A percentile compares a stretch with the other conserved stretches of the same genome.
These are phyloP conservation scores for Steinernema carpocapsae DNA, from an alignment of 2,888 invertebrate species.

Conservation along the genomic window DNA sequence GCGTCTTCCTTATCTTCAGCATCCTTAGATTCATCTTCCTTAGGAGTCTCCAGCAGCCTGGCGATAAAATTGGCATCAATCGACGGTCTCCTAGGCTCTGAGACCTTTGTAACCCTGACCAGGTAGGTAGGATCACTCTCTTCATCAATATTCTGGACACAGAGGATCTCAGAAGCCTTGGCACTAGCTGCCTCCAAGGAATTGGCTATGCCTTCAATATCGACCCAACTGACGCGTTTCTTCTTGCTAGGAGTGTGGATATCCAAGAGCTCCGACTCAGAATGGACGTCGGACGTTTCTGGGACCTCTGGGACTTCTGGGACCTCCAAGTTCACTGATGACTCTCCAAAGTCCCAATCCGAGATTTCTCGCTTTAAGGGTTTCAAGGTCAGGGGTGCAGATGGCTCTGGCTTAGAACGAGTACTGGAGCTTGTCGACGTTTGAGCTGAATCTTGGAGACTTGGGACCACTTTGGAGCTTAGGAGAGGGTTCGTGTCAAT, in stretches of 20 bases:
- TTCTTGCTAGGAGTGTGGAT: neutral
- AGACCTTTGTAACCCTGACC: neutral
- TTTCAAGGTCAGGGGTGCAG: too few species aligned
- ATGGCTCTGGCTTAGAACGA: neutral
- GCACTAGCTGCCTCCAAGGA: neutral
- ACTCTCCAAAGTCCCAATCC: constrained; percentile 13
- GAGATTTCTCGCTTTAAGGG: constrained; percentile 8
- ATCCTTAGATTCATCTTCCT: too few species aligned
- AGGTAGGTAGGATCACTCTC: neutral
- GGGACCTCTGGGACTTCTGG: neutral
- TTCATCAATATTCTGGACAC: neutral
- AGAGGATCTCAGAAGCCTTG: neutral
- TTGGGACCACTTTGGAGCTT: too few species aligned
- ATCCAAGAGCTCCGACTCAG: neutral
- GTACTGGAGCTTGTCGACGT: too few species aligned
- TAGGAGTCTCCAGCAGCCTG: too few species aligned
- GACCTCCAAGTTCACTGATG: neutral
- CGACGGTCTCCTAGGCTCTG: neutral
- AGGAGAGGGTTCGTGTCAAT: constrained; percentile 13
- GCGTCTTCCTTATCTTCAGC: neutral
- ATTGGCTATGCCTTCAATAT: neutral
- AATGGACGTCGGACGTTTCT: too few species aligned
- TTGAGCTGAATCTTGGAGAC: neutral
- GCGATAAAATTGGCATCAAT: neutral
- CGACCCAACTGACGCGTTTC: constrained; percentile 16